Percentiles rank a stretch among this genome's conserved stretches.
These are phyloP conservation scores for Podiceps cristatus DNA, from an alignment of 2,113 vertebrate species.

Conservation along the genomic window DNA sequence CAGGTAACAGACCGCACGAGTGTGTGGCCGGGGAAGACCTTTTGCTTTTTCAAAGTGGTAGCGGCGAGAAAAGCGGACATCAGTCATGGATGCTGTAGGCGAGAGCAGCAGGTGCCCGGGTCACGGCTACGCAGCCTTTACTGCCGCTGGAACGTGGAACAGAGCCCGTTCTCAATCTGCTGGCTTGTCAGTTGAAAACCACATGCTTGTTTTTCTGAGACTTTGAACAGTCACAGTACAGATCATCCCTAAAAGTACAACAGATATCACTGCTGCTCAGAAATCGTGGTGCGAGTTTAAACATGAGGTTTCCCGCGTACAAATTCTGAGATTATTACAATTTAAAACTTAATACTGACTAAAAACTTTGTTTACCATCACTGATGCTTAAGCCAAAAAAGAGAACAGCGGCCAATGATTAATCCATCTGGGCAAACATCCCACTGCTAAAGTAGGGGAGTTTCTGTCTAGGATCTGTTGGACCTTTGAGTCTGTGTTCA, in stretches of 20 bases:
- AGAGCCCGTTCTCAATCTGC: neutral
- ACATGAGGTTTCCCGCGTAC: neutral
- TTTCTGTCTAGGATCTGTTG: neutral
- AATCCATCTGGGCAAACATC: neutral
- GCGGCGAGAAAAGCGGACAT: accelerated
- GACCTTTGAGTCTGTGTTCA: neutral
- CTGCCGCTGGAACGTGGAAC: too few relatives aligned
- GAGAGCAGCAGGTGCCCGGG: neutral
- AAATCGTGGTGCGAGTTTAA: neutral
- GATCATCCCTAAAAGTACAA: neutral
- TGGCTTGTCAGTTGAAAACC: accelerated
- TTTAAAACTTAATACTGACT: neutral
- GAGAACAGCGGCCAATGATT: accelerated
- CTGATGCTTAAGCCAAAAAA: neutral
- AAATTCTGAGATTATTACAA: neutral
- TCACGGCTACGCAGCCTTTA: accelerated
- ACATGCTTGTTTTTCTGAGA: neutral
- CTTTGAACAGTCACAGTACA: neutral
- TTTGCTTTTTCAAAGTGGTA: neutral
- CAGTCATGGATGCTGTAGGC: accelerated
- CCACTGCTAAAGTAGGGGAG: neutral
- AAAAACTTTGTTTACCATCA: neutral
- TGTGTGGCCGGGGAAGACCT: neutral
- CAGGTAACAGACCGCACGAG: slow-evolving; percentile 78
- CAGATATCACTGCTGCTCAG: neutral